Percentiles rank a stretch among this genome's conserved stretches.
Evolutionary conservation across 64 coral and sea anemone genomes (phyloP).

Genomic region (Actinia tenebrosa): DNA sequence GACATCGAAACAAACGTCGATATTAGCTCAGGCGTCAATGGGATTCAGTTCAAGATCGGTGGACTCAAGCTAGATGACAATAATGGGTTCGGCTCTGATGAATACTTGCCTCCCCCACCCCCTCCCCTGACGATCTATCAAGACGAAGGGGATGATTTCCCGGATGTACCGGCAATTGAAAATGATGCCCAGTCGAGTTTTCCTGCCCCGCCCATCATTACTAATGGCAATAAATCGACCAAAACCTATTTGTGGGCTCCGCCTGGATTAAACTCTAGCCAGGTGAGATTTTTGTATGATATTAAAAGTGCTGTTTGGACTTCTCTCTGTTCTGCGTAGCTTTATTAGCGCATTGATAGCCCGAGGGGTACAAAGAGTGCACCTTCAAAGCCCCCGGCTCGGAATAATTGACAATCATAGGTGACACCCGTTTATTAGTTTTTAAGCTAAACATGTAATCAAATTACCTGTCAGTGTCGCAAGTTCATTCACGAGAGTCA

Average conservation of each 20-base stretch:
- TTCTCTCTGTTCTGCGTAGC: too few species aligned
- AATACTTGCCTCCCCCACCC: slow-evolving; percentile 66
- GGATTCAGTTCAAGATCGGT: slow-evolving; percentile 68
- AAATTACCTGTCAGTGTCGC: too few species aligned
- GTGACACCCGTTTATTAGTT: too few species aligned
- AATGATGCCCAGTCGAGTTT: slow-evolving; percentile 24
- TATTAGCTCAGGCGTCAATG: slow-evolving; percentile 43
- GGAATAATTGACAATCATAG: too few species aligned
- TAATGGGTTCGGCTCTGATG: slow-evolving; percentile 33
- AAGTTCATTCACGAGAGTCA: too few species aligned
- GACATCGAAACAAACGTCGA: slow-evolving; percentile 54
- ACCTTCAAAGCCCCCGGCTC: too few species aligned
- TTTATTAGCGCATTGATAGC: too few species aligned
- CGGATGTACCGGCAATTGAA: slow-evolving; percentile 28
- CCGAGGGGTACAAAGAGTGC: too few species aligned
- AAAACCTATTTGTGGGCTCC: slow-evolving; percentile 70
- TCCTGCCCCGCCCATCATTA: not conserved
- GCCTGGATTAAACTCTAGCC: slow-evolving; percentile 50
- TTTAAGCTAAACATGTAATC: too few species aligned
- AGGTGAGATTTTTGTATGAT: slow-evolving; percentile 32
- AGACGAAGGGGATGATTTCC: slow-evolving; percentile 30
- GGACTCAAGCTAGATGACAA: slow-evolving; percentile 61
- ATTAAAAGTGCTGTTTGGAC: too few species aligned
- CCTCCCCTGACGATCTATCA: slow-evolving; percentile 32
- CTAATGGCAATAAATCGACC: not conserved